Conservation (phyloP, 1,140 invertebrate species). For the Formica exsecta region DNA sequence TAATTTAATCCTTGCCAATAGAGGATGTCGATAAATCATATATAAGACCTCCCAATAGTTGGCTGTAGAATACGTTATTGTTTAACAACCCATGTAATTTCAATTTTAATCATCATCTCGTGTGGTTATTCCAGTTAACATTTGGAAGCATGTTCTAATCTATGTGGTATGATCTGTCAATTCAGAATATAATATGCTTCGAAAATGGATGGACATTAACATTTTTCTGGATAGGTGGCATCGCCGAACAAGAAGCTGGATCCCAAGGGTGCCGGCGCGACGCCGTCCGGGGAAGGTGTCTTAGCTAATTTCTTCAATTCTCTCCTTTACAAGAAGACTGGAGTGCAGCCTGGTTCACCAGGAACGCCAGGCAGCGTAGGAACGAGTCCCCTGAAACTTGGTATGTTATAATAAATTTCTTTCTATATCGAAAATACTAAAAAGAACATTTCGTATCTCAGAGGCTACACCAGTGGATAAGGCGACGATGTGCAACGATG, state of each 20-base stretch:
- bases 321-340: conserved; percentile 97
- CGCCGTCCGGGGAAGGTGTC: conserved; percentile 95
- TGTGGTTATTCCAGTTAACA: conserved; percentile 66
- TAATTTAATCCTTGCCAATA: conserved; percentile 15
- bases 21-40: background rate
- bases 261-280: conserved; percentile 85
- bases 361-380: conserved; percentile 83
- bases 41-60: background rate
- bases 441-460: conserved; percentile 66
- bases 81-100: conserved; percentile 54
- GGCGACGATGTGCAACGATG: conserved; percentile 93
- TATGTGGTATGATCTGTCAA: conserved; percentile 76
- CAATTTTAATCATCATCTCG: conserved; percentile 59
- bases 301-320: conserved; percentile 99
- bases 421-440: background rate
- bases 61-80: background rate
- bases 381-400: conserved; percentile 82
- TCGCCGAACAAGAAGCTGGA: conserved; percentile 86
- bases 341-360: conserved; percentile 86
- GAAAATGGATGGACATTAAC: conserved; percentile 51
- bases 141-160: conserved; percentile 80
- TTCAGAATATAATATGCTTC: background rate
- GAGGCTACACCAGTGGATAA: conserved; percentile 87
- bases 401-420: conserved; percentile 67
- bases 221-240: conserved; percentile 80